Conservation (phyloP, 2,797 vertebrate species). For the Silurus lanzhouensis region DNA sequence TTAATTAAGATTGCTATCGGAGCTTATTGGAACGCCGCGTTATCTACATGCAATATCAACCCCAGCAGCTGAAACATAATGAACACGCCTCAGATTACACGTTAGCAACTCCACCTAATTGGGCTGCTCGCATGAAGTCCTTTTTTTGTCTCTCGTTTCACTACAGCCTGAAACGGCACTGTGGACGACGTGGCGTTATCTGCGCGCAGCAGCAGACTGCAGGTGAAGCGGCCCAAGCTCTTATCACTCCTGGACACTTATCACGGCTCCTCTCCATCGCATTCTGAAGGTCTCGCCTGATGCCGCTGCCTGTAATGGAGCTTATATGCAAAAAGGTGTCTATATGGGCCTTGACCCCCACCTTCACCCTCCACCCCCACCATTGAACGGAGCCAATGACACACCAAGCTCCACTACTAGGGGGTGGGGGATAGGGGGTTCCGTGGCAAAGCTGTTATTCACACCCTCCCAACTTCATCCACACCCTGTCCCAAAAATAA, state of each 20-base stretch:
- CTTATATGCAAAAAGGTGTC: constrained; percentile 34
- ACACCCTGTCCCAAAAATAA: constrained; percentile 16
- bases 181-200: constrained; percentile 47
- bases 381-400: constrained; percentile 44
- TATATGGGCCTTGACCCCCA: constrained; percentile 5
- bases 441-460: constrained; percentile 35
- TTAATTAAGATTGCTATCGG: constrained; percentile 58
- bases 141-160: constrained; percentile 41
- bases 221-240: constrained; percentile 45
- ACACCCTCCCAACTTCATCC: background rate
- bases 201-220: constrained; percentile 33
- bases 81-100: constrained; percentile 47
- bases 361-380: constrained; percentile 38
- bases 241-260: constrained; percentile 48
- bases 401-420: background rate
- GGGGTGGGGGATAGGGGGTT: background rate
- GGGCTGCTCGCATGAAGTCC: constrained; percentile 19
- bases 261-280: constrained; percentile 40
- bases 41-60: constrained; percentile 55
- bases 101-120: constrained; percentile 39
- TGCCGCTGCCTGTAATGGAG: constrained; percentile 50
- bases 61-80: constrained; percentile 54
- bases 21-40: constrained; percentile 50
- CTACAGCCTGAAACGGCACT: constrained; percentile 27
- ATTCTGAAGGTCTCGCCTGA: constrained; percentile 50